Evolutionary conservation across 2,888 invertebrate genomes (phyloP).

Genomic region (Actias luna): DNA sequence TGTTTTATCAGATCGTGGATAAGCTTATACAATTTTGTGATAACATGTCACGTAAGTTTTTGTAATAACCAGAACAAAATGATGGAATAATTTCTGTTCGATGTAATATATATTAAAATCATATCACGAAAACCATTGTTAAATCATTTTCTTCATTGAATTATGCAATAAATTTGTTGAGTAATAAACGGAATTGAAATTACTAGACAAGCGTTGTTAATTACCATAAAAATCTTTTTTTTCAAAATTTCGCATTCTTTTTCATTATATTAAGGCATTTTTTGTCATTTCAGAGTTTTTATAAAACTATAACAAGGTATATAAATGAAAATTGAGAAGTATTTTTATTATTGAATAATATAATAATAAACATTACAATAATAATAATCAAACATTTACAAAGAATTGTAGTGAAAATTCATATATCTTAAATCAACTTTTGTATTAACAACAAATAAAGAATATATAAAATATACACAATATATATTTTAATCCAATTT

Average conservation of each 20-base stretch:
- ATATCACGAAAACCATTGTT: not conserved
- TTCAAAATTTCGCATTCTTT: too few relatives aligned
- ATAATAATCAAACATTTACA: too few relatives aligned
- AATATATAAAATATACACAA: too few relatives aligned
- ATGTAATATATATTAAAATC: not conserved
- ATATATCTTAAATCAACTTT: too few relatives aligned
- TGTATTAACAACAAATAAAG: too few relatives aligned
- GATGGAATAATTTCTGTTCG: slow-evolving; percentile 5
- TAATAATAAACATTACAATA: too few relatives aligned
- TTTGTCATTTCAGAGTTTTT: not conserved
- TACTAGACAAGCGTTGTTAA: not conserved
- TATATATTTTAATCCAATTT: not conserved
- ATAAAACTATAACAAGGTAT: not conserved
- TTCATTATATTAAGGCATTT: not conserved
- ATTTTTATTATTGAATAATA: too few relatives aligned
- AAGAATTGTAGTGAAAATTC: too few relatives aligned
- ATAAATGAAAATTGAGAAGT: too few relatives aligned
- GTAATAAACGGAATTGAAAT: not conserved
- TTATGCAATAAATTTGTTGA: not conserved
- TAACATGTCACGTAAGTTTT: slow-evolving; percentile 36
- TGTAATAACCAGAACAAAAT: slow-evolving; percentile 22
- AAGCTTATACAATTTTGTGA: slow-evolving; percentile 20
- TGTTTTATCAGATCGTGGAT: slow-evolving; percentile 33
- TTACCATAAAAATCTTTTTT: too few relatives aligned
- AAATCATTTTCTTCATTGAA: not conserved